phyloP scores from a whole-genome alignment of 1,140 invertebrate species.

The Formica selysi region DNA sequence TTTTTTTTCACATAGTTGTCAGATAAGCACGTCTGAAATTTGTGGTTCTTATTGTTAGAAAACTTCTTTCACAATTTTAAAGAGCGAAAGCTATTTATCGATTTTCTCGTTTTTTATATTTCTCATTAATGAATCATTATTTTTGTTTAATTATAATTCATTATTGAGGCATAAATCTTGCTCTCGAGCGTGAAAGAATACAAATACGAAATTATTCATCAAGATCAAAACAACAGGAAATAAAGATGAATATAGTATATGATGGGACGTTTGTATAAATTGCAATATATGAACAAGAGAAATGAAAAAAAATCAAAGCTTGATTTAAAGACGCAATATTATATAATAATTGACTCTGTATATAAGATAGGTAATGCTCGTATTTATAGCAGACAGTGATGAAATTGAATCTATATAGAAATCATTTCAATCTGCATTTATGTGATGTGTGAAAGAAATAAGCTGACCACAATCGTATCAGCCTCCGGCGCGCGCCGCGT shows the following conservation, averaged over 20 bases:
- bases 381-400: background rate
- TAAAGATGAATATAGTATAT: background rate
- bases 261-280: background rate
- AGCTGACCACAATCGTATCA: background rate
- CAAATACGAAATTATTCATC: too few species aligned
- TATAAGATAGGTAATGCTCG: background rate
- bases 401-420: background rate
- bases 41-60: too few species aligned
- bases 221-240: too few species aligned
- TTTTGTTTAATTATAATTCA: too few species aligned
- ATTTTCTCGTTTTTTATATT: too few species aligned
- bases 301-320: background rate
- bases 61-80: too few species aligned
- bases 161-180: too few species aligned
- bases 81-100: too few species aligned
- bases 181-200: too few species aligned
- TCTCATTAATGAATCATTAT: too few species aligned
- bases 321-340: background rate
- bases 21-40: too few species aligned
- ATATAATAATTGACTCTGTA: background rate
- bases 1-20: too few species aligned
- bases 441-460: background rate
- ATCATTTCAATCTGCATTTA: background rate
- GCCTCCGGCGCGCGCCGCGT: conserved; percentile 27
- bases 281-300: background rate